Evolutionary conservation across 2,888 invertebrate genomes (phyloP).

Genomic region (Nomada flava): DNA sequence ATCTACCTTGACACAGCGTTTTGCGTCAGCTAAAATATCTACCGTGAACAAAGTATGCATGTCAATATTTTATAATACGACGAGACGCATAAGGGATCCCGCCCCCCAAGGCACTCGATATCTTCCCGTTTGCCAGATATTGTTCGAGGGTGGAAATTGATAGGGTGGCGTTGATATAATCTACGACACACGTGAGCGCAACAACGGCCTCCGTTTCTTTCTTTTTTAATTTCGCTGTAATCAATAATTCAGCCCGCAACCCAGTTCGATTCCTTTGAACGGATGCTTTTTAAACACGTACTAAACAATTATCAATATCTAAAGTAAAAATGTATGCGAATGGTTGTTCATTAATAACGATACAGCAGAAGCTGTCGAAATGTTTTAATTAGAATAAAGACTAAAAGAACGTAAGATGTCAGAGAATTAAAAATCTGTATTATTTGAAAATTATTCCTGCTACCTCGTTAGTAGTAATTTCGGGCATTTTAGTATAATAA

Average conservation of each 20-base stretch:
- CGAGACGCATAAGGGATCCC: slow-evolving; percentile 69
- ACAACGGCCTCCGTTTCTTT: slow-evolving; percentile 34
- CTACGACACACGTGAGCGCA: slow-evolving; percentile 49
- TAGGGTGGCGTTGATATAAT: slow-evolving; percentile 64
- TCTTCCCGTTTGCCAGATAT: slow-evolving; percentile 62
- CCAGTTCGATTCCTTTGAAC: slow-evolving; percentile 1
- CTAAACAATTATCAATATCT: not conserved
- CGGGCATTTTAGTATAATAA: no score
- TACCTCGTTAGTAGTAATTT: no score
- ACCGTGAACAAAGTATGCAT: slow-evolving; percentile 65
- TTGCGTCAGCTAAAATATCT: slow-evolving; percentile 68
- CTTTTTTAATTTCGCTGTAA: slow-evolving; percentile 58
- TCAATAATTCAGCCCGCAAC: slow-evolving; percentile 51
- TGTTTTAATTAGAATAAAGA: no score
- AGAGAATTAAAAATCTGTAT: no score
- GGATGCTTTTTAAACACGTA: slow-evolving; percentile 9
- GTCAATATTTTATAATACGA: slow-evolving; percentile 79
- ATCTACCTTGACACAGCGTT: slow-evolving; percentile 51
- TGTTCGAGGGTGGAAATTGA: slow-evolving; percentile 66
- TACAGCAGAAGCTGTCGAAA: no score
- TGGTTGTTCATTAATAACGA: no score
- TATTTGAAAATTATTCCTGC: no score
- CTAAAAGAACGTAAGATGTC: no score
- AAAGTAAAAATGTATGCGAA: no score
- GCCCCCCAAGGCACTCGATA: slow-evolving; percentile 52